Evolutionary conservation across 2,888 invertebrate genomes (phyloP).

Genomic region (Drosophila limbata): DNA sequence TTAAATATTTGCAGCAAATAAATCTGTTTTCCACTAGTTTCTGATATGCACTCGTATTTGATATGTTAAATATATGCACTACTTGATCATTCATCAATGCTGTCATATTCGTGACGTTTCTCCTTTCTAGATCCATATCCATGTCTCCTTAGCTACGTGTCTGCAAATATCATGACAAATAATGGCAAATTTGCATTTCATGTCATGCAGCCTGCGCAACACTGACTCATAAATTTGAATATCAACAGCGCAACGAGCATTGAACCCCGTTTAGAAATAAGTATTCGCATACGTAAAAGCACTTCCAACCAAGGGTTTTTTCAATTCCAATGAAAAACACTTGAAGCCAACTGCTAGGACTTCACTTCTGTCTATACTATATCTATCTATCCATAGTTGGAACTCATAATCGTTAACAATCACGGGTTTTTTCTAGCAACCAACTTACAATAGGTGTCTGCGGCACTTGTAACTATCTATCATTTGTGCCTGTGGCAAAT

Average conservation of each 20-base stretch:
- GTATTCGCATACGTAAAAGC: constrained; percentile 5
- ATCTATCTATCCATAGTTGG: constrained; percentile 6
- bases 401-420: constrained; percentile 69
- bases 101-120: constrained; percentile 40
- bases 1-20: neutral
- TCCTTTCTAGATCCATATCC: constrained; percentile 45
- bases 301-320: constrained; percentile 12
- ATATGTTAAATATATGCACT: constrained; percentile 17
- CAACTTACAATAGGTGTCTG: constrained; percentile 56
- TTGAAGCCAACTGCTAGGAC: constrained; percentile 40
- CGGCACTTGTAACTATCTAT: constrained; percentile 67
- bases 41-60: neutral
- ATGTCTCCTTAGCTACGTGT: constrained; percentile 42
- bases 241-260: constrained; percentile 57
- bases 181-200: constrained; percentile 71
- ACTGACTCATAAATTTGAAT: constrained; percentile 69
- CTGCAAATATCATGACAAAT: constrained; percentile 68
- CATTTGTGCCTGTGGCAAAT: constrained; percentile 59
- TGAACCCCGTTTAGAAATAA: constrained; percentile 54
- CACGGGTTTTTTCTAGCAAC: constrained; percentile 34
- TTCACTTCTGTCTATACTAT: constrained; percentile 19
- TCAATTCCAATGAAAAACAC: constrained; percentile 52
- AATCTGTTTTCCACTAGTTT: neutral
- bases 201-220: constrained; percentile 54
- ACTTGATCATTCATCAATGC: constrained; percentile 40